Conservation (phyloP, 2,888 invertebrate species). For the Conomelus anceps region DNA sequence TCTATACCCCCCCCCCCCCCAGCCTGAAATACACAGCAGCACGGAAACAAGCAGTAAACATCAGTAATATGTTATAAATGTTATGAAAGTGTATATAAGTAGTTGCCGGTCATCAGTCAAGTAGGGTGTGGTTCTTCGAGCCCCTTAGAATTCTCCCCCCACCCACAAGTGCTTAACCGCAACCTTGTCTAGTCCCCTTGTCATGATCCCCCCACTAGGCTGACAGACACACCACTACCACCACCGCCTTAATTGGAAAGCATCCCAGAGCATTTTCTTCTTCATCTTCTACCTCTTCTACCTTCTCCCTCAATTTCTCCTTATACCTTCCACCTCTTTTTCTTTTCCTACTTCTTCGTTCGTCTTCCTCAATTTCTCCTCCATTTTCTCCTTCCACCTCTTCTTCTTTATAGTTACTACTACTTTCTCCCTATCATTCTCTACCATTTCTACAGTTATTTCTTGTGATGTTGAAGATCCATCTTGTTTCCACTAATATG, state of each 20-base stretch:
- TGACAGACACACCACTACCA: neutral
- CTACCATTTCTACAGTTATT: too few species aligned
- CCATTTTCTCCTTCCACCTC: too few species aligned
- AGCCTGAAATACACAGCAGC: neutral
- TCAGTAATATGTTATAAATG: neutral
- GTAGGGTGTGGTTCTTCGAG: neutral
- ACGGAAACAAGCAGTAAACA: neutral
- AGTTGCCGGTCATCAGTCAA: neutral
- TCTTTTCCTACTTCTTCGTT: too few species aligned
- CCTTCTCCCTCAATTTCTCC: too few species aligned
- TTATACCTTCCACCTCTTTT: too few species aligned
- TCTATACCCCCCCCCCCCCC: neutral
- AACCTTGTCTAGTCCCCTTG: neutral
- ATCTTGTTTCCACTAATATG: too few species aligned
- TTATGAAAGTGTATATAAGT: neutral
- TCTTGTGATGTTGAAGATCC: too few species aligned
- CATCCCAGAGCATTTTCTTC: neutral
- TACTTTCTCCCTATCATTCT: too few species aligned
- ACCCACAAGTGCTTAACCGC: neutral
- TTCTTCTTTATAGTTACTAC: too few species aligned
- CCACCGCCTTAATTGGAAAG: neutral
- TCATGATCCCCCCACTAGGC: neutral
- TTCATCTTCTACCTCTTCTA: too few species aligned
- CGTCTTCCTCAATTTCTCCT: too few species aligned
- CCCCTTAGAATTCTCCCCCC: too few species aligned